Conservation (phyloP, 2,888 invertebrate genomes). For the Cybosia mesomella region DNA sequence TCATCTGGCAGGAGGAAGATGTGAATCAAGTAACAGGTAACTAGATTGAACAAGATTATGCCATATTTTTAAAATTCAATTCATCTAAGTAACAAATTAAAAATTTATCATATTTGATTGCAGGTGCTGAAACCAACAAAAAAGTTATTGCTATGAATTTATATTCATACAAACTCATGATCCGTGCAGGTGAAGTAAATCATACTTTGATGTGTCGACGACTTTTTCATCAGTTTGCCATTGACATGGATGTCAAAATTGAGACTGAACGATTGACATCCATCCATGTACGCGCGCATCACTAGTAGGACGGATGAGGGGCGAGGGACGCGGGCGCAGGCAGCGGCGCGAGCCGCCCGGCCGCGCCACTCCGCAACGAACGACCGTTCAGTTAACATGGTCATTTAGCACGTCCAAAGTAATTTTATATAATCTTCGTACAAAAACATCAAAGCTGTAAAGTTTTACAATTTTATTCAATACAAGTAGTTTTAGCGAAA, state of each 20-base stretch:
- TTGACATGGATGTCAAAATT: conserved; percentile 41
- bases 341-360: too few species aligned
- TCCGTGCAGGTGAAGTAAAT: conserved; percentile 38
- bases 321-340: too few species aligned
- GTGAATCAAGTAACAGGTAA: conserved; percentile 13
- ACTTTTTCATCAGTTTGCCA: conserved; percentile 40
- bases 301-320: too few species aligned
- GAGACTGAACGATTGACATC: too few species aligned
- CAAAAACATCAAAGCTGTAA: too few species aligned
- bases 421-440: too few species aligned
- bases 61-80: conserved; percentile 2
- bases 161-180: conserved; percentile 47
- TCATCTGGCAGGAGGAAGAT: conserved; percentile 36
- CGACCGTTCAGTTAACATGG: too few species aligned
- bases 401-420: too few species aligned
- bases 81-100: not conserved
- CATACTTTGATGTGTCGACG: conserved; percentile 42
- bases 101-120: conserved; percentile 1
- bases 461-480: too few species aligned
- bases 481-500: too few species aligned
- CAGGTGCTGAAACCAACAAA: conserved; percentile 17
- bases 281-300: too few species aligned
- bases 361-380: too few species aligned
- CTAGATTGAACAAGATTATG: not conserved
- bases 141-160: conserved; percentile 23